Evolutionary conservation across 2,113 vertebrate genomes (phyloP), one percentile per base, ranked within the genome.

Genomic region (Myiopsitta monachus): DNA sequence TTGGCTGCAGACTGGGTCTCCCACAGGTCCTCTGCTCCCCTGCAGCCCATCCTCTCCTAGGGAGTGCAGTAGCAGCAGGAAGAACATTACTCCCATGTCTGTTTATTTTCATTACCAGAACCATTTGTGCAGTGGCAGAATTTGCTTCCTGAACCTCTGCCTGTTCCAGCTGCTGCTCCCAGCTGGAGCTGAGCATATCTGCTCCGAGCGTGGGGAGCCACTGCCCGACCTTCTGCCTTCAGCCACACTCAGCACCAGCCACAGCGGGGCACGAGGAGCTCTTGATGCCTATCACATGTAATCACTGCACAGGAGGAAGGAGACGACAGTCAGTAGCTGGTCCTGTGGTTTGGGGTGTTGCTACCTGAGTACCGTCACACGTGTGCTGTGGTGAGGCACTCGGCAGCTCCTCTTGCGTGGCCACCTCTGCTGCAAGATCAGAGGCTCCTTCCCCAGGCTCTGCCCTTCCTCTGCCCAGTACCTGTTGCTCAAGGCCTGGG

Each of bases 221-320:
- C 11, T 2, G 33, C 43, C 36, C 0, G 31, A 31, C 68, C 68
- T 54, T 31, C 78, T 28, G 59, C 67, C 55, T 8, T 14, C 79
- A 26, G 87, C 88, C 9, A 11, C 0, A 7, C 77, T 39, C 73
- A 11, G 70, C 41, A 2, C 14, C 85, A 30, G 64, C 44, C 7
- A 2, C 38, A 3, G 3, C 39, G 0, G 52, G 67, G 47, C 51
- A 39, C 3, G 0, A 24, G 5, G 21, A 38, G 76, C 69, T 9
- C 73, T 1, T 1, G 0, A 0, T 1, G 46, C 38, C 28, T 0
- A 0, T 2, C 67, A 0, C 33, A 1, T 10, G 14, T 2, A 3
- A 7, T 1, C 2, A 1, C 1, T 3, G 57, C 6, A 0, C 31
- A 0, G 55, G 67, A 8, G 18, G 3, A 4, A 16, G 36, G 22